phyloP scores from a whole-genome alignment of 2,888 invertebrate species.

The Cheilosia soror region DNA sequence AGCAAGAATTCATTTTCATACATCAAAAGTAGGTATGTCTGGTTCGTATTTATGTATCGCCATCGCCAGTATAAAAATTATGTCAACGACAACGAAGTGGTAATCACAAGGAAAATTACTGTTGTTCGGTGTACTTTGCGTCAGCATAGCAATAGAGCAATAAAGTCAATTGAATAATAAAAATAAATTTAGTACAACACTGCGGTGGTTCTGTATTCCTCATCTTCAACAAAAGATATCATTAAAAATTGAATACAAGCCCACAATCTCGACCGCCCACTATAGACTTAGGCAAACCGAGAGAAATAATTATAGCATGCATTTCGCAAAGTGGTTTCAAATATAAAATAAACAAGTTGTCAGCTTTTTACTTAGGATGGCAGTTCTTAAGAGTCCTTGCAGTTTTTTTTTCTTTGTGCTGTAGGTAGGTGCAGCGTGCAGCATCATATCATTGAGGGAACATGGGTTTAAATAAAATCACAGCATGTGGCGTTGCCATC shows the following conservation, averaged over 20 bases:
- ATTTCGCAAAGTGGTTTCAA: constrained; percentile 5
- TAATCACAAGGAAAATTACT: constrained; percentile 7
- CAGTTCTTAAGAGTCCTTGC: constrained; percentile 25
- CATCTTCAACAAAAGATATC: constrained; percentile 10
- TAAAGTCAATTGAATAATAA: constrained; percentile 44
- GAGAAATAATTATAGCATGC: neutral
- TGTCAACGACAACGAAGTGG: constrained; percentile 15
- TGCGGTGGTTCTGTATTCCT: neutral
- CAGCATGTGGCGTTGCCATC: constrained; percentile 38
- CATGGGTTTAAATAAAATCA: constrained; percentile 53
- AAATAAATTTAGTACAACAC: neutral
- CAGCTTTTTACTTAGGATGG: constrained; percentile 21
- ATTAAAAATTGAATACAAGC: constrained; percentile 48
- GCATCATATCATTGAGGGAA: constrained; percentile 21
- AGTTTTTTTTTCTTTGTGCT: constrained; percentile 13
- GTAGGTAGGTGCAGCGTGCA: constrained; percentile 1
- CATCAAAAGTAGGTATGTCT: too few species aligned
- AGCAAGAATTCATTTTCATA: neutral
- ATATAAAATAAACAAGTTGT: constrained; percentile 18
- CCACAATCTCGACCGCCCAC: constrained; percentile 28
- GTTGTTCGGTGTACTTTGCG: neutral
- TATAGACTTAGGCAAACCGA: constrained; percentile 24
- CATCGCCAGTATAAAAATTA: constrained; percentile 5
- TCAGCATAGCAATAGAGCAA: neutral
- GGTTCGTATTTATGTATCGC: neutral